Conservation (phyloP, 2,797 vertebrate species). For the Champsocephalus esox region DNA sequence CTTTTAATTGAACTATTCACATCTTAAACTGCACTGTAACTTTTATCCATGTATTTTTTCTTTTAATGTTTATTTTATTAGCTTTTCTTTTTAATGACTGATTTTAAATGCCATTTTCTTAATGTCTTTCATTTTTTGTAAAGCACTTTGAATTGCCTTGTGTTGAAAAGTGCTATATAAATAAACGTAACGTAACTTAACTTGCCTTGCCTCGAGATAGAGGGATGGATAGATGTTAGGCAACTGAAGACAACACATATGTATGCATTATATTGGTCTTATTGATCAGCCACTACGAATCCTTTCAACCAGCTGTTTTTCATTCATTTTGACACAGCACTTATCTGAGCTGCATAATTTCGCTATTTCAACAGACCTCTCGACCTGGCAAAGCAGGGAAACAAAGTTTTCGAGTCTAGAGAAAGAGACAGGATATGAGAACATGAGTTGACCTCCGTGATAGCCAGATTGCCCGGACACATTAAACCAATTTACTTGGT, state of each 20-base stretch:
- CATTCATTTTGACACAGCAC: conserved; percentile 24
- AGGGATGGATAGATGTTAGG: background rate
- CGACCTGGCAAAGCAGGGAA: conserved; percentile 34
- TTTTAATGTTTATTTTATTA: too few relatives aligned
- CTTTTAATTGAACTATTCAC: too few relatives aligned
- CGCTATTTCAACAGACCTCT: conserved; percentile 57
- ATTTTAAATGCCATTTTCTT: too few relatives aligned
- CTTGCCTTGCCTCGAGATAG: background rate
- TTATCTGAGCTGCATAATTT: conserved; percentile 52
- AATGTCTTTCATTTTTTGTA: too few relatives aligned
- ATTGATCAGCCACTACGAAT: conserved; percentile 1
- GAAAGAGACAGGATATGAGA: conserved; percentile 73
- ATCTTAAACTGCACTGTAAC: too few relatives aligned
- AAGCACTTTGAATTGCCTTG: too few relatives aligned
- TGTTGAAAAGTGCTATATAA: too few relatives aligned
- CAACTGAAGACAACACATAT: background rate
- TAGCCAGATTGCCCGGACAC: conserved; percentile 70
- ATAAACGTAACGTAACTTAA: too few relatives aligned
- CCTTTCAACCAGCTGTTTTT: conserved; percentile 31
- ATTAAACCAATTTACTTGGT: conserved; percentile 77
- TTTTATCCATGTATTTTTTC: too few relatives aligned
- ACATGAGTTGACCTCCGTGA: conserved; percentile 74
- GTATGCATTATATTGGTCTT: conserved; percentile 4
- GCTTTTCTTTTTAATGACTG: too few relatives aligned
- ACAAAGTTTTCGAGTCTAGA: conserved; percentile 41